These are phyloP conservation scores for Cheilosia impressa DNA, from an alignment of 2,888 invertebrate genomes.

Conservation along the genomic window DNA sequence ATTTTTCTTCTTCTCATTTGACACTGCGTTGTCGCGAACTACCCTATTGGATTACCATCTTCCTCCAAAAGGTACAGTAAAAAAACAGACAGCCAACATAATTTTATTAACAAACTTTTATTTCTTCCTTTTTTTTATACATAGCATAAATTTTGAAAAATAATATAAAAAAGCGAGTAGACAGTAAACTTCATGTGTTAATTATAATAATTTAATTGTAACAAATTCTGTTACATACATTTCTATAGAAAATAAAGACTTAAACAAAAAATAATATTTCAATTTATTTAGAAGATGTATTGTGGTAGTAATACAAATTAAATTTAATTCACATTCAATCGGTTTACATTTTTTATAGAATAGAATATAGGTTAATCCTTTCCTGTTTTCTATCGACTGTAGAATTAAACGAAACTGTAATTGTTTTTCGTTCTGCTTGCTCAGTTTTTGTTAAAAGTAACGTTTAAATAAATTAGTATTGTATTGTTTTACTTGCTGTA, in stretches of 20 bases:
- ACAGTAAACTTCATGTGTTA: slow-evolving; percentile 57
- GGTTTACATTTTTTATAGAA: background rate
- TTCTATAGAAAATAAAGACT: slow-evolving; percentile 29
- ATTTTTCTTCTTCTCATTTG: no score
- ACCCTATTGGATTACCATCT: no score
- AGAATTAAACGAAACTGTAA: slow-evolving; percentile 28
- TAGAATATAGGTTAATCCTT: background rate
- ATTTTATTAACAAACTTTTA: slow-evolving; percentile 76
- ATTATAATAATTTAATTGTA: slow-evolving; percentile 65
- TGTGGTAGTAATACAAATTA: slow-evolving; percentile 12
- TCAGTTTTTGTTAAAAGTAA: slow-evolving; percentile 43
- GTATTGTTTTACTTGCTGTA: slow-evolving; percentile 40
- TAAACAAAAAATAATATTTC: slow-evolving; percentile 32
- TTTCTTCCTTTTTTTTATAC: slow-evolving; percentile 73
- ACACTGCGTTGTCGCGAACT: no score
- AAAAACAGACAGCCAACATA: slow-evolving; percentile 4
- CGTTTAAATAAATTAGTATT: slow-evolving; percentile 68
- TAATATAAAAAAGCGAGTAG: slow-evolving; percentile 71
- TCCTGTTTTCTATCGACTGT: slow-evolving; percentile 5
- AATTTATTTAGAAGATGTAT: slow-evolving; percentile 17
- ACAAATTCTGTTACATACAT: slow-evolving; percentile 41
- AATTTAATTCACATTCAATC: slow-evolving; percentile 13
- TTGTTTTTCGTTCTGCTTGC: slow-evolving; percentile 6
- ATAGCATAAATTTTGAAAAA: slow-evolving; percentile 75
- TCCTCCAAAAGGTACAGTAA: background rate